Conservation (phyloP, 2,797 vertebrate species). For the Falco cherrug region DNA sequence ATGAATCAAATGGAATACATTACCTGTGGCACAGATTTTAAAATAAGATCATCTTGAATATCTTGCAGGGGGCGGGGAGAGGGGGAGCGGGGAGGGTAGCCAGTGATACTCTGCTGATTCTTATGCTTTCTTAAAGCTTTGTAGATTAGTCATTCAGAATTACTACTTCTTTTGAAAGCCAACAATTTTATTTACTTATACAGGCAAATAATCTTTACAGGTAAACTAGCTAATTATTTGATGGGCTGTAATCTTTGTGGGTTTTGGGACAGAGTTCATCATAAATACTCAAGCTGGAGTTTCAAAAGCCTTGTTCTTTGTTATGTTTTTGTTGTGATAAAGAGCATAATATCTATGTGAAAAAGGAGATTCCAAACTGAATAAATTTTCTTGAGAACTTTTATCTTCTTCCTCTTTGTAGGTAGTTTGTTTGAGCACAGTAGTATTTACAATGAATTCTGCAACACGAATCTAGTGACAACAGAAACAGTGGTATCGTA, state of each 20-base stretch:
- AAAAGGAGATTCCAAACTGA: not conserved
- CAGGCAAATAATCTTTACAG: not conserved
- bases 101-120: not conserved
- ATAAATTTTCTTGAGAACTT: not conserved
- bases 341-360: not conserved
- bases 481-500: not conserved
- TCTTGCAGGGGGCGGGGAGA: not conserved
- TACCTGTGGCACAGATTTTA: slow-evolving; percentile 31
- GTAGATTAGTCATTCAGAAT: not conserved
- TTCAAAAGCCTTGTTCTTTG: not conserved
- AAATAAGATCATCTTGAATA: not conserved
- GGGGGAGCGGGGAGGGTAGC: not conserved
- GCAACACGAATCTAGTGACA: not conserved
- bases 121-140: not conserved
- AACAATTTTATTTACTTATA: not conserved
- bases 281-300: not conserved
- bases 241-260: not conserved
- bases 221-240: not conserved
- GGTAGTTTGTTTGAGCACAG: not conserved
- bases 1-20: slow-evolving; percentile 27
- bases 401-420: not conserved
- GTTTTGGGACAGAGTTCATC: not conserved
- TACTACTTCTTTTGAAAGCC: not conserved
- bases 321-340: not conserved
- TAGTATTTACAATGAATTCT: not conserved